phyloP scores from a whole-genome alignment of 2,888 invertebrate genomes.

The Catotricha subobsoleta region DNA sequence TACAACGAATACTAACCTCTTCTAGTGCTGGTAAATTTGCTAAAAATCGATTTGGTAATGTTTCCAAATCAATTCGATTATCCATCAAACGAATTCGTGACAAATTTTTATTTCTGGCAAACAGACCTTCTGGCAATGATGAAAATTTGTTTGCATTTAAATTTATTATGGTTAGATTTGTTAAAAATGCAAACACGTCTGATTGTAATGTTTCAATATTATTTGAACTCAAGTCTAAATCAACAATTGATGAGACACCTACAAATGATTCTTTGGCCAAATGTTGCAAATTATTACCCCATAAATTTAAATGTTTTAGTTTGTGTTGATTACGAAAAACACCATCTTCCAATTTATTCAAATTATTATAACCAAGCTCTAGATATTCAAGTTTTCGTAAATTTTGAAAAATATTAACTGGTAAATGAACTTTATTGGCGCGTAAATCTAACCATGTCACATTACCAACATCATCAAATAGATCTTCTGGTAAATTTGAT shows the following conservation, averaged over 20 bases:
- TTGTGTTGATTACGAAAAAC: slow-evolving; percentile 42
- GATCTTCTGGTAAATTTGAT: slow-evolving; percentile 38
- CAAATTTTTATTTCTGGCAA: slow-evolving; percentile 36
- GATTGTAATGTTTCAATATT: slow-evolving; percentile 40
- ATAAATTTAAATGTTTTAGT: slow-evolving; percentile 43
- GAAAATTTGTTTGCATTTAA: slow-evolving; percentile 48
- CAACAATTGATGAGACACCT: slow-evolving; percentile 40
- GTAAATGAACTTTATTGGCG: slow-evolving; percentile 39
- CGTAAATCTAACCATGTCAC: slow-evolving; percentile 45
- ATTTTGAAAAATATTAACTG: slow-evolving; percentile 36
- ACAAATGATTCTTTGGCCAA: slow-evolving; percentile 43
- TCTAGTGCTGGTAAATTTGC: slow-evolving; percentile 38
- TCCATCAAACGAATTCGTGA: slow-evolving; percentile 36
- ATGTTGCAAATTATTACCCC: slow-evolving; percentile 47
- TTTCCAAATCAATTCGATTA: slow-evolving; percentile 38
- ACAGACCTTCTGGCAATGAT: slow-evolving; percentile 40
- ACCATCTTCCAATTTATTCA: slow-evolving; percentile 39
- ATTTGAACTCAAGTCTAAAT: slow-evolving; percentile 51
- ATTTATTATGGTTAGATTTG: slow-evolving; percentile 42
- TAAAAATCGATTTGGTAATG: slow-evolving; percentile 40
- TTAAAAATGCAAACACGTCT: slow-evolving; percentile 41
- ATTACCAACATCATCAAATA: slow-evolving; percentile 40
- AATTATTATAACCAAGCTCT: slow-evolving; percentile 47
- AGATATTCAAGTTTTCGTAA: slow-evolving; percentile 39
- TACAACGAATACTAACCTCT: slow-evolving; percentile 38